Base-by-base conservation (phyloP, 2,113 vertebrate genomes). In the Grus americana region DNA sequence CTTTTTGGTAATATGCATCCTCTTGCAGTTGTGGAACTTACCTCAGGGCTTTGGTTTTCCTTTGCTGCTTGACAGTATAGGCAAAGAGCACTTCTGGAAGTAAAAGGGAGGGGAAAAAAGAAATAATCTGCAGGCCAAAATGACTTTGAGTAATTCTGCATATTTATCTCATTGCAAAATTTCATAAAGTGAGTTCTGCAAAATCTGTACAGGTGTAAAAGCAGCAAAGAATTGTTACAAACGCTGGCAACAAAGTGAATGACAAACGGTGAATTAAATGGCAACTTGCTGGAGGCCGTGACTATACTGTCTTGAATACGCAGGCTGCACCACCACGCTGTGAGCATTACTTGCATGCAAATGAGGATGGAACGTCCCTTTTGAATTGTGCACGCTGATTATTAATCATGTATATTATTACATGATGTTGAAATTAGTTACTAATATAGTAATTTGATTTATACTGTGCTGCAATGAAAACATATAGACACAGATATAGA, bases 41-140 rank as follows among this genome's bases (percentile, higher is more conserved):
- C 8, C 26, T 76, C 17, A 16, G 20, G 29, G 36, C 40, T 72
- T 73, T 36, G 62, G 44, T 32, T 83, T 76, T 42, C 2, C 49
- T 84, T 90, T 27, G 21, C 14, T 44, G 23, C 40, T 30, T 49
- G 34, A 1, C 1, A 0, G 16, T 10, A 0, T 18, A 12, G 21
- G 13, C 55, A 42, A 7, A 22, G 5, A 86, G 68, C 11, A 23
- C n/a, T 81, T 72, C 55, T 79, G 66, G 14, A 59, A 49, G 42
- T 24, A 29, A 58, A 73, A 57, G 13, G 19, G 30, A 66, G 20
- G 14, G 3, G 12, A 3, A 21, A 22, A 46, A 72, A 46, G 7
- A 29, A 76, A 49, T 8, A 4, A 74, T 4, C 13, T 23, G 2
- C 14, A 38, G 17, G 2, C 26, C 18, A 67, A 67, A 92, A 36